Evolutionary conservation across 2,113 vertebrate species (phyloP).

Genomic region (Marmota monax): DNA sequence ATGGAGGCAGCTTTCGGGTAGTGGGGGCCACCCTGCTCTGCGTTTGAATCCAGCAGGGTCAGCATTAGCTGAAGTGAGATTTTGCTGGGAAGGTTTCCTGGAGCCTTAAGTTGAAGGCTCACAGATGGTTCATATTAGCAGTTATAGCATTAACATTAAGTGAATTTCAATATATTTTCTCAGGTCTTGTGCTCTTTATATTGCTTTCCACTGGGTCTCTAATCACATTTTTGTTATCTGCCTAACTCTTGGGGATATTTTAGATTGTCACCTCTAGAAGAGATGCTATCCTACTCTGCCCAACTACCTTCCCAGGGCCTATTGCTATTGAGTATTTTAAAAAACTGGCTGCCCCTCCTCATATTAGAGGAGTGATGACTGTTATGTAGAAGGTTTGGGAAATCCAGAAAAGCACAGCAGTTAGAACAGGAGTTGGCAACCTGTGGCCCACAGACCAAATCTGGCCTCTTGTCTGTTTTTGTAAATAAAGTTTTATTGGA

Average conservation of each 20-base stretch:
- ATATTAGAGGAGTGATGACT: neutral
- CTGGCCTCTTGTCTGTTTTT: neutral
- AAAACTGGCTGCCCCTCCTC: neutral
- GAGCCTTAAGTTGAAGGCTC: neutral
- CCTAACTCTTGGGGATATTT: neutral
- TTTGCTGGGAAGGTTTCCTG: neutral
- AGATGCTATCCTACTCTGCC: neutral
- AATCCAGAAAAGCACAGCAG: neutral
- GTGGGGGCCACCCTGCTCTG: neutral
- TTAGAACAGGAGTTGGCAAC: neutral
- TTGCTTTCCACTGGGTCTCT: neutral
- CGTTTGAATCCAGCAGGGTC: constrained; percentile 18
- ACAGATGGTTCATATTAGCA: neutral
- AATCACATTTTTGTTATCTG: neutral
- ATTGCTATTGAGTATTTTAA: neutral
- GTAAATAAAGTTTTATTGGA: constrained; percentile 48
- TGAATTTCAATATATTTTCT: neutral
- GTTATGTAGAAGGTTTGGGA: neutral
- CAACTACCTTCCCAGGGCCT: neutral
- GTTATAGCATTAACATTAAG: neutral
- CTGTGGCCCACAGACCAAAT: neutral
- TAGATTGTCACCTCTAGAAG: neutral
- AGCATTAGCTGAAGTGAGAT: neutral
- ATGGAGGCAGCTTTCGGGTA: constrained; percentile 5
- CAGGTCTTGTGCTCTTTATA: neutral